A percentile compares a stretch with the other conserved stretches of the same genome.
phyloP scores from a whole-genome alignment of 1,140 invertebrate species.

The Thrips palmi region DNA sequence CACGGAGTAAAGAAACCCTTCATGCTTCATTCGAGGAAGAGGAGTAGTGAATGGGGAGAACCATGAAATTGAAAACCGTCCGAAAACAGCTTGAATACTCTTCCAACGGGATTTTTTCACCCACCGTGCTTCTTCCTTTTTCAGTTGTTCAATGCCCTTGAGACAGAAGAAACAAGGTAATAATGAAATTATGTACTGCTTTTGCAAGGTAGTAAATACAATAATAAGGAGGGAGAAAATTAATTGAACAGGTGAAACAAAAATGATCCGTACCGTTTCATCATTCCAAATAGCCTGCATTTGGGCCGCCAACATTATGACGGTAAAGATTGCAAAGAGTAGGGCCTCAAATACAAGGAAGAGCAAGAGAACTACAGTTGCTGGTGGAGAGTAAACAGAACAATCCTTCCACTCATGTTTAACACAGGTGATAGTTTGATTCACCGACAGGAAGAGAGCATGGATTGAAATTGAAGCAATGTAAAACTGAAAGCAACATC shows the following conservation, averaged over 20 bases:
- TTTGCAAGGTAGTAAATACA: no score
- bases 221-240: no score
- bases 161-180: constrained; percentile 17
- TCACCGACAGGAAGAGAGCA: constrained; percentile 75
- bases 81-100: constrained; percentile 88
- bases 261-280: constrained; percentile 81
- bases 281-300: constrained; percentile 97
- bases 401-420: constrained; percentile 90
- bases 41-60: constrained; percentile 85
- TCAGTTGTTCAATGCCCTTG: constrained; percentile 86
- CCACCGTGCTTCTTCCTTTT: constrained; percentile 84
- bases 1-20: constrained; percentile 58
- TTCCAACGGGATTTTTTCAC: constrained; percentile 80
- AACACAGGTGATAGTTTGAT: constrained; percentile 89
- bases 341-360: constrained; percentile 94
- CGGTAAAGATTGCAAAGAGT: constrained; percentile 95
- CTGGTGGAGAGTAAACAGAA: constrained; percentile 80
- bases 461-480: constrained; percentile 92
- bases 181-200: constrained; percentile 5
- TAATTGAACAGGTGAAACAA: not conserved
- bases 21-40: constrained; percentile 49
- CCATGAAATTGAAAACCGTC: constrained; percentile 80
- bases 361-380: constrained; percentile 84
- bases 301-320: constrained; percentile 84
- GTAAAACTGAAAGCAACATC: constrained; percentile 67